Percentiles rank a stretch among this genome's conserved stretches.
Evolutionary conservation across 2,113 vertebrate species (phyloP).

Genomic region (Potamarius usumacintae): DNA sequence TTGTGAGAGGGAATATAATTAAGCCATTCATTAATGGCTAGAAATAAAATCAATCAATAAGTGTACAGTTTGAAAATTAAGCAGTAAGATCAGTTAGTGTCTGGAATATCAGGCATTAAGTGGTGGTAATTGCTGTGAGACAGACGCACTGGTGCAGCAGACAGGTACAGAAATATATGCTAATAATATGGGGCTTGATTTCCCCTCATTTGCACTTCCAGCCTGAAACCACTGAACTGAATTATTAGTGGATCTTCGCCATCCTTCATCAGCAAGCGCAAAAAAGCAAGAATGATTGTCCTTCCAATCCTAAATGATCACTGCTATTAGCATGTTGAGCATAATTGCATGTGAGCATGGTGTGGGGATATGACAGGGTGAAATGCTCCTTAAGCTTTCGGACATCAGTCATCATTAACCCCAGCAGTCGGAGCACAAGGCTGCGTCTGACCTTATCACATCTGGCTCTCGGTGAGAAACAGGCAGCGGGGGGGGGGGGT

Average conservation of each 20-base stretch:
- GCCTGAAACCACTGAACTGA: conserved; percentile 52
- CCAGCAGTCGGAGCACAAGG: conserved; percentile 62
- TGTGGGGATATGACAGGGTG: conserved; percentile 64
- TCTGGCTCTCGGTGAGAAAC: conserved; percentile 79
- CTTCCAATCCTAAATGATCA: conserved; percentile 46
- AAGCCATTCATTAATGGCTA: background rate
- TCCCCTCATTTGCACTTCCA: conserved; percentile 51
- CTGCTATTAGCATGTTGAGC: conserved; percentile 43
- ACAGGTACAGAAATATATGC: conserved; percentile 55
- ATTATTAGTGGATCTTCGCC: conserved; percentile 46
- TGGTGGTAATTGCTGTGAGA: conserved; percentile 51
- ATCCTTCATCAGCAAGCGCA: conserved; percentile 47
- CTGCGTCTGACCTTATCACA: conserved; percentile 73
- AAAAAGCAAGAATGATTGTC: conserved; percentile 37
- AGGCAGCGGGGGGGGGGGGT: conserved; percentile 67
- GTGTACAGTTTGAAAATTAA: conserved; percentile 8
- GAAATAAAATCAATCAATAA: background rate
- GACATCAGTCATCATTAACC: conserved; percentile 86
- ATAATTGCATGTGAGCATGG: conserved; percentile 61
- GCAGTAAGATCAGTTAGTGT: conserved; percentile 18
- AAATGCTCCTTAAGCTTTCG: conserved; percentile 71
- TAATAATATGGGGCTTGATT: conserved; percentile 50
- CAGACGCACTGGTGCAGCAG: conserved; percentile 42
- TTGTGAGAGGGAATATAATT: background rate
- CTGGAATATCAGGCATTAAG: conserved; percentile 44